A percentile compares a stretch with the other conserved stretches of the same genome.
These are phyloP conservation scores for Corythoichthys intestinalis DNA, from an alignment of 2,113 vertebrate species.

Conservation along the genomic window DNA sequence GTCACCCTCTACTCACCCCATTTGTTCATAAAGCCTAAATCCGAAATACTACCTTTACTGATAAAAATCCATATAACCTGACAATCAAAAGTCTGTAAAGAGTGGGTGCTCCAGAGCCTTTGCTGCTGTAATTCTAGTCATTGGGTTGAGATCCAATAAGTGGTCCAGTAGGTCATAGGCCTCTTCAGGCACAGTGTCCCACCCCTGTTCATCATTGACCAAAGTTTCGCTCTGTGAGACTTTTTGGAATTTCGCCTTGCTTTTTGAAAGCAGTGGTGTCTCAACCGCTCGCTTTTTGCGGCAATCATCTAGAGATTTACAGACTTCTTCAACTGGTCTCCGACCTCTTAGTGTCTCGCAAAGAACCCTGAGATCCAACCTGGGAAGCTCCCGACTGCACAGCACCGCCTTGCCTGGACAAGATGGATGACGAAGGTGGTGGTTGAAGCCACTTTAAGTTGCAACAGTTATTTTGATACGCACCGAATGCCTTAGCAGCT, in stretches of 20 bases:
- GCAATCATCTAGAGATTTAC: constrained; percentile 12
- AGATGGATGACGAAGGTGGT: not conserved
- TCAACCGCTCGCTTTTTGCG: constrained; percentile 3
- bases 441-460: not conserved
- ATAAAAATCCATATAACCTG: too few species aligned
- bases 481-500: constrained; percentile 90
- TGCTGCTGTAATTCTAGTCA: constrained; percentile 85
- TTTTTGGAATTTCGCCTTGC: not conserved
- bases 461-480: constrained; percentile 32
- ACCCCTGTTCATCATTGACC: constrained; percentile 67
- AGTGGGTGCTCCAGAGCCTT: constrained; percentile 83
- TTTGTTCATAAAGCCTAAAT: too few species aligned
- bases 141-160: constrained; percentile 90
- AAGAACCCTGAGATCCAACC: constrained; percentile 83
- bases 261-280: not conserved
- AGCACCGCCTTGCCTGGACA: constrained; percentile 84
- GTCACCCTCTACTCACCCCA: too few species aligned
- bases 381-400: constrained; percentile 87
- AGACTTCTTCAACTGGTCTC: constrained; percentile 28
- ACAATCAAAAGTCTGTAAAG: constrained; percentile 72
- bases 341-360: constrained; percentile 85
- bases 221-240: not conserved
- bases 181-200: constrained; percentile 83
- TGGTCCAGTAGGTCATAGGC: constrained; percentile 91
- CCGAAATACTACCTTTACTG: too few species aligned